Evolutionary conservation across 2,888 invertebrate species (phyloP).

Genomic region (Augiades crinisus): DNA sequence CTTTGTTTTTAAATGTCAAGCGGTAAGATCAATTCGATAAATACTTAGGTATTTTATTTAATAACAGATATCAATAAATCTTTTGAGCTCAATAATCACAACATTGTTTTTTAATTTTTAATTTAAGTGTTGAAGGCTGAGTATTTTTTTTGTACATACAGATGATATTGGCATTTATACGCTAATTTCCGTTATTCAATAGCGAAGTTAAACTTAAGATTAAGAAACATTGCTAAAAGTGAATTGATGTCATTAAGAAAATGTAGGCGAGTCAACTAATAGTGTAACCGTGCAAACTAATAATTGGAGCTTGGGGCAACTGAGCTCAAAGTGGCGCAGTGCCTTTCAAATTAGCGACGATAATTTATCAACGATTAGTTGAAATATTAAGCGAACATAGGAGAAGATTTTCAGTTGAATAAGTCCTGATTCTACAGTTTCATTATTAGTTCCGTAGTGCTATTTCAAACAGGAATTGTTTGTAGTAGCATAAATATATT

Average conservation of each 20-base stretch:
- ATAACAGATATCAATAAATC: no score
- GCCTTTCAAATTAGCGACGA: constrained; percentile 30
- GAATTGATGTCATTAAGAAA: constrained; percentile 51
- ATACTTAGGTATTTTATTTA: no score
- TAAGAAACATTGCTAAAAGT: constrained; percentile 29
- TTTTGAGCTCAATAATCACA: no score
- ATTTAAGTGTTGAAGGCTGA: no score
- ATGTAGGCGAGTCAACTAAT: constrained; percentile 47
- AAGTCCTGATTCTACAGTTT: background rate
- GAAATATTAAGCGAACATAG: constrained; percentile 14
- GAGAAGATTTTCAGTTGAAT: constrained; percentile 11
- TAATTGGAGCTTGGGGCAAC: constrained; percentile 41
- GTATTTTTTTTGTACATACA: no score
- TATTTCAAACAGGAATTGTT: background rate
- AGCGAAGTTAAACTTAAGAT: no score
- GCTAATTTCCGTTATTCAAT: no score
- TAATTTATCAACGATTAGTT: constrained; percentile 31
- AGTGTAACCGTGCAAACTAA: constrained; percentile 44
- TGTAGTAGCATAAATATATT: no score
- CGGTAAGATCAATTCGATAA: no score
- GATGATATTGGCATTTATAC: no score
- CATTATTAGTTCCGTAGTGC: background rate
- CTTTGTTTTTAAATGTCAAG: no score
- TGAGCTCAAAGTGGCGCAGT: constrained; percentile 33
- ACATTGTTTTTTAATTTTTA: no score